Evolutionary conservation across 2,888 invertebrate species (phyloP).

Genomic region (Drosophila eohydei): DNA sequence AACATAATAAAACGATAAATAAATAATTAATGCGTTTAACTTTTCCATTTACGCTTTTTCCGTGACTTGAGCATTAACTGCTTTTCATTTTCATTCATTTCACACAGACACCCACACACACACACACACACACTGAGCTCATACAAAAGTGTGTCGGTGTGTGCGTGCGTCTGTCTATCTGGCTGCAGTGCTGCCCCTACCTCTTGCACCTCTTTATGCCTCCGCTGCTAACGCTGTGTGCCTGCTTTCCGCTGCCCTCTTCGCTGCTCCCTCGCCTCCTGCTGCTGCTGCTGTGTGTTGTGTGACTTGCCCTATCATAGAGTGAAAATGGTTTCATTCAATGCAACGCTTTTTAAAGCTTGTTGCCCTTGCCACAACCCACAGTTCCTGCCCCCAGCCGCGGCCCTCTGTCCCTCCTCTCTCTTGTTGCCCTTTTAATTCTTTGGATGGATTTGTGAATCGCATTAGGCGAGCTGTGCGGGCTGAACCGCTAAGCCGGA

Average conservation of each 20-base stretch:
- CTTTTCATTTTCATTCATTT: slow-evolving; percentile 78
- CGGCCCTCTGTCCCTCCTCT: background rate
- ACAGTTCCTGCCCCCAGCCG: background rate
- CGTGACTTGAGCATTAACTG: slow-evolving; percentile 78
- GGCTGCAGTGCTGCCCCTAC: background rate
- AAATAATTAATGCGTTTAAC: slow-evolving; percentile 83
- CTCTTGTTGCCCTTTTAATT: slow-evolving; percentile 14
- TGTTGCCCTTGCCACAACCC: slow-evolving; percentile 40
- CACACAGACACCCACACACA: slow-evolving; percentile 25
- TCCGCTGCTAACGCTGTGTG: background rate
- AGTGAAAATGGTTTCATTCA: slow-evolving; percentile 46
- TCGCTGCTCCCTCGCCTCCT: background rate
- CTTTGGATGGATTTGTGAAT: slow-evolving; percentile 56
- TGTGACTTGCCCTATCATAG: slow-evolving; percentile 2
- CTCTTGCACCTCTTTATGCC: background rate
- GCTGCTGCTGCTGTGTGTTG: background rate
- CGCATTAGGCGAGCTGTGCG: slow-evolving; percentile 50
- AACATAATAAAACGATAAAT: slow-evolving; percentile 77
- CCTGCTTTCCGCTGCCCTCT: background rate
- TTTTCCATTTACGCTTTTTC: slow-evolving; percentile 80
- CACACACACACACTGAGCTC: slow-evolving; percentile 13
- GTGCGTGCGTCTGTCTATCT: slow-evolving; percentile 40
- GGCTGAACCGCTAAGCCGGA: slow-evolving; percentile 57
- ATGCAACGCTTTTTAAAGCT: slow-evolving; percentile 49
- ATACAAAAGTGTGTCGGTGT: slow-evolving; percentile 50